phyloP scores from a whole-genome alignment of 2,888 invertebrate genomes.

The Brenthis hecate region DNA sequence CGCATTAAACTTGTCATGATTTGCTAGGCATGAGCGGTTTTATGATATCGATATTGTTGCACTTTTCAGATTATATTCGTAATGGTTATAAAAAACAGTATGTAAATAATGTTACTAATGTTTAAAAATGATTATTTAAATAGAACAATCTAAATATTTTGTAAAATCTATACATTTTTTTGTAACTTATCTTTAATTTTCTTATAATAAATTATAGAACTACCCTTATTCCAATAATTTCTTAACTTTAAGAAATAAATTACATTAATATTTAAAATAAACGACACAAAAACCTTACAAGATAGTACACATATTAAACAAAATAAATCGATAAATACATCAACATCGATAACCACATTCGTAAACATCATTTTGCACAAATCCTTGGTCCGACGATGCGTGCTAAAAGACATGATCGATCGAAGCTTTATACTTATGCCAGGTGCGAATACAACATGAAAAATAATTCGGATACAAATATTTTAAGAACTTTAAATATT shows the following conservation, averaged over 20 bases:
- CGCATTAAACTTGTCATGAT: conserved; percentile 66
- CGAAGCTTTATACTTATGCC: conserved; percentile 60
- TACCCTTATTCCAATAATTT: too few relatives aligned
- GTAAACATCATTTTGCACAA: conserved; percentile 58
- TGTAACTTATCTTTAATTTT: too few relatives aligned
- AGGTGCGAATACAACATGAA: conserved; percentile 54
- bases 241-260: too few relatives aligned
- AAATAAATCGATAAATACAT: background rate
- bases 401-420: conserved; percentile 74
- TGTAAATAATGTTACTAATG: background rate
- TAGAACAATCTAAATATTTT: too few relatives aligned
- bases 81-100: too few relatives aligned
- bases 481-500: conserved; percentile 21
- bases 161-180: too few relatives aligned
- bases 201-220: too few relatives aligned
- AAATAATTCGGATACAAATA: conserved; percentile 11
- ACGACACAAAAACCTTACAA: background rate
- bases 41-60: conserved; percentile 33
- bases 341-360: conserved; percentile 36
- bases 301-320: background rate
- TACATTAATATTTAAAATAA: too few relatives aligned
- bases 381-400: conserved; percentile 67
- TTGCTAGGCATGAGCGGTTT: conserved; percentile 42
- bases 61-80: background rate
- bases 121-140: background rate